These are phyloP conservation scores for Zeuzera pyrina DNA, from an alignment of 2,888 invertebrate genomes.

Conservation along the genomic window DNA sequence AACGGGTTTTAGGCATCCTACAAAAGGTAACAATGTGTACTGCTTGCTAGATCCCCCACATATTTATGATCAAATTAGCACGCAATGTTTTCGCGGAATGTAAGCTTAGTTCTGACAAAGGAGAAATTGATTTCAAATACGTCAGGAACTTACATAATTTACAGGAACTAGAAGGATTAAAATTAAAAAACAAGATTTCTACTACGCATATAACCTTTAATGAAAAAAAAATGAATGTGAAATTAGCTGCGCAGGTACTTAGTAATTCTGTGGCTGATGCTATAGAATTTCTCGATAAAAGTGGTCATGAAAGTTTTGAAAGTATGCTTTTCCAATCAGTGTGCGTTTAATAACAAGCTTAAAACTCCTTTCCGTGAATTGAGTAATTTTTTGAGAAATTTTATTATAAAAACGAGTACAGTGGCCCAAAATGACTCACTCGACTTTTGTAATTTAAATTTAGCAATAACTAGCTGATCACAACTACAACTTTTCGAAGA, in stretches of 20 bases:
- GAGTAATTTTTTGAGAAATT: no score
- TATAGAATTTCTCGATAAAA: conserved; percentile 10
- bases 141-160: conserved; percentile 11
- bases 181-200: conserved; percentile 6
- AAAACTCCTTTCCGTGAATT: no score
- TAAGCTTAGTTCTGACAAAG: conserved; percentile 2
- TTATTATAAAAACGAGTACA: no score
- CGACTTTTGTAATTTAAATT: no score
- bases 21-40: no score
- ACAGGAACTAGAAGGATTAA: conserved; percentile 15
- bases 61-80: conserved; percentile 12
- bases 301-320: conserved; percentile 7
- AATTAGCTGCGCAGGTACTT: conserved; percentile 11
- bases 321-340: no score
- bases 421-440: no score
- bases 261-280: conserved; percentile 14
- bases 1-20: no score
- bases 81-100: conserved; percentile 11
- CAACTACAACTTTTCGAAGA: no score
- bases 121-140: conserved; percentile 3
- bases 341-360: no score
- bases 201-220: conserved; percentile 8
- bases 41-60: no score
- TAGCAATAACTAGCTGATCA: no score
- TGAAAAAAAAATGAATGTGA: conserved; percentile 15